phyloP scores from a whole-genome alignment of 2,888 invertebrate genomes.

The Galeruca laticollis region DNA sequence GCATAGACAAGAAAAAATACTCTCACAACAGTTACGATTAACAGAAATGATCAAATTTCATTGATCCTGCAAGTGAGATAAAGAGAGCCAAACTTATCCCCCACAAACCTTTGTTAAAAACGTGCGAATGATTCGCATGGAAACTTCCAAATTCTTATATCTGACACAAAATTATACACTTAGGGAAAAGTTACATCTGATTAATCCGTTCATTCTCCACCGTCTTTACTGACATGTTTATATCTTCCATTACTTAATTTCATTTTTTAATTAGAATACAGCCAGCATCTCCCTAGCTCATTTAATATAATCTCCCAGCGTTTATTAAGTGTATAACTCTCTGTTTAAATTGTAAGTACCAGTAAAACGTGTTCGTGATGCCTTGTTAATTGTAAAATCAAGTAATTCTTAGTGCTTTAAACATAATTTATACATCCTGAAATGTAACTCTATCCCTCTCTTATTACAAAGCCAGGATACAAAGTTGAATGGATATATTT shows the following conservation, averaged over 20 bases:
- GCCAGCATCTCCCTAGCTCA: neutral
- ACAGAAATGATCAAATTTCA: no score
- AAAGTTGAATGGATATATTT: conserved; percentile 56
- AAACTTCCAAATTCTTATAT: neutral
- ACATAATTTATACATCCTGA: conserved; percentile 56
- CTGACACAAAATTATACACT: neutral
- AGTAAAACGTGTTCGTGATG: conserved; percentile 36
- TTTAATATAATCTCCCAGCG: conserved; percentile 5
- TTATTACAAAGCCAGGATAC: conserved; percentile 47
- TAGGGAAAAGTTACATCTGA: neutral
- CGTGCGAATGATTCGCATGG: neutral
- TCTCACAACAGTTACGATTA: no score
- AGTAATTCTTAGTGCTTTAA: conserved; percentile 49
- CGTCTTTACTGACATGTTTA: neutral
- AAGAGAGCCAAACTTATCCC: no score
- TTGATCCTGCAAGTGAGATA: no score
- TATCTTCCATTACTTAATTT: conserved; percentile 2
- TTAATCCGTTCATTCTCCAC: neutral
- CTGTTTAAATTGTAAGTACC: conserved; percentile 21
- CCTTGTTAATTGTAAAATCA: conserved; percentile 32
- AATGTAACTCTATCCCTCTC: conserved; percentile 45
- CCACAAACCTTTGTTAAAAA: neutral
- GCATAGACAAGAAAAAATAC: no score
- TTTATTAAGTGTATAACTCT: conserved; percentile 31
- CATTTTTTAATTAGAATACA: conserved; percentile 6